Evolutionary conservation across 2,888 invertebrate genomes (phyloP).

Genomic region (Allygus modestus): DNA sequence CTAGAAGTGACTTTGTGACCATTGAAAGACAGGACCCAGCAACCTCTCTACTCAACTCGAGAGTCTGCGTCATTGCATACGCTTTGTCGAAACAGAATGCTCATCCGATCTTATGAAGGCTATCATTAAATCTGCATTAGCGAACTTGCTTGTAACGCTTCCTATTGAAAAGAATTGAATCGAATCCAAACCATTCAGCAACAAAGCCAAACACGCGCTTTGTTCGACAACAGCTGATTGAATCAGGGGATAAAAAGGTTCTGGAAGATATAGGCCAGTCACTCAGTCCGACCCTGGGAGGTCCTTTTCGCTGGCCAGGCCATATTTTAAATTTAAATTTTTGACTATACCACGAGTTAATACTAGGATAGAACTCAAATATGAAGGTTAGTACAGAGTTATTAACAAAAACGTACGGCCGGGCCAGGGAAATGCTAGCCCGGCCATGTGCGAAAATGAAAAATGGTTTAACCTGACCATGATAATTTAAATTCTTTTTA

Average conservation of each 20-base stretch:
- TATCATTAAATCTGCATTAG: conserved; percentile 38
- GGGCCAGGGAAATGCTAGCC: too few relatives aligned
- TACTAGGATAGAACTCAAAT: too few relatives aligned
- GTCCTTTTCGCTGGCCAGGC: too few relatives aligned
- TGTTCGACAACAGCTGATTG: conserved; percentile 37
- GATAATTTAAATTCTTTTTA: too few relatives aligned
- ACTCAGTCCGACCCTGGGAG: not conserved
- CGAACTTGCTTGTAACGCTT: conserved; percentile 38
- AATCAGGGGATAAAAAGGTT: not conserved
- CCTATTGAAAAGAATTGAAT: conserved; percentile 26
- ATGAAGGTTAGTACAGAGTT: too few relatives aligned
- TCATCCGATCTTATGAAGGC: not conserved
- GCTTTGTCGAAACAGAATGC: conserved; percentile 19
- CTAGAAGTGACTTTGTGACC: too few relatives aligned
- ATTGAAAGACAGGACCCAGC: too few relatives aligned
- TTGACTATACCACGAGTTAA: too few relatives aligned
- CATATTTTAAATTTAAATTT: too few relatives aligned
- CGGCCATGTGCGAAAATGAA: too few relatives aligned
- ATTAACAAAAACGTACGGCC: too few relatives aligned
- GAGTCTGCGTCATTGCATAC: not conserved
- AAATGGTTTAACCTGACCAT: too few relatives aligned
- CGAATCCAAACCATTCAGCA: conserved; percentile 5
- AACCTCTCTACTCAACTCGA: not conserved
- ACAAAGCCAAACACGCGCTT: conserved; percentile 33
- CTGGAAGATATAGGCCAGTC: not conserved